Evolutionary conservation across 2,113 vertebrate species (phyloP).

Genomic region (Stegastes partitus): DNA sequence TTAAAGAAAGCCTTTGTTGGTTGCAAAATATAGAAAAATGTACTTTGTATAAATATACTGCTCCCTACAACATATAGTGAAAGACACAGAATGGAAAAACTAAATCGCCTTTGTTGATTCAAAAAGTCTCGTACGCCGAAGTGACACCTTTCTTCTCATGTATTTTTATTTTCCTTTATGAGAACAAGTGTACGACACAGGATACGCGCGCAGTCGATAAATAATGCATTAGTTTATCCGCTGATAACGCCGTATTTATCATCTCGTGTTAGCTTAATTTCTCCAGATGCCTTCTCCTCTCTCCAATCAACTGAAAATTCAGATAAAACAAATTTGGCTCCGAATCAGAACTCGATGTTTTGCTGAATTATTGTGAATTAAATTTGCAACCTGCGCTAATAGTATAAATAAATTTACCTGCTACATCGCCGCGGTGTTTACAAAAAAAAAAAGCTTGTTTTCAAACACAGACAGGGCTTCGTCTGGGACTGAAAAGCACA

Average conservation of each 20-base stretch:
- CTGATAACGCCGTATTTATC: slow-evolving; percentile 12
- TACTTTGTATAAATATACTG: no score
- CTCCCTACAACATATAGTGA: no score
- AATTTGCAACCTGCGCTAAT: slow-evolving; percentile 33
- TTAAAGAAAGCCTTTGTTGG: no score
- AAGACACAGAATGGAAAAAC: no score
- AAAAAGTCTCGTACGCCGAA: neutral
- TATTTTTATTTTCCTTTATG: neutral
- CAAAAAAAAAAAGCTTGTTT: slow-evolving; percentile 7
- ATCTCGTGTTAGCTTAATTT: slow-evolving; percentile 16
- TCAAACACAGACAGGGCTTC: slow-evolving; percentile 20
- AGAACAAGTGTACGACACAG: neutral
- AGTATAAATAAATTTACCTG: slow-evolving; percentile 25
- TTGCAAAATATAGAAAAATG: no score
- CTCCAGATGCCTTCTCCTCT: slow-evolving; percentile 21
- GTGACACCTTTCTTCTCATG: neutral
- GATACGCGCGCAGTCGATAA: neutral
- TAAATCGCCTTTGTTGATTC: no score
- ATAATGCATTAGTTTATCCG: slow-evolving; percentile 12
- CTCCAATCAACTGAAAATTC: slow-evolving; percentile 32
- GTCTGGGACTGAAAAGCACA: slow-evolving; percentile 38
- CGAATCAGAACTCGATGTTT: neutral
- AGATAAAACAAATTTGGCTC: slow-evolving; percentile 21
- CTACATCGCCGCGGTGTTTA: neutral
- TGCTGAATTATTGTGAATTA: slow-evolving; percentile 4